A percentile compares a stretch with the other conserved stretches of the same genome.
phyloP scores from a whole-genome alignment of 2,888 invertebrate species.

The Lamproptera curius region DNA sequence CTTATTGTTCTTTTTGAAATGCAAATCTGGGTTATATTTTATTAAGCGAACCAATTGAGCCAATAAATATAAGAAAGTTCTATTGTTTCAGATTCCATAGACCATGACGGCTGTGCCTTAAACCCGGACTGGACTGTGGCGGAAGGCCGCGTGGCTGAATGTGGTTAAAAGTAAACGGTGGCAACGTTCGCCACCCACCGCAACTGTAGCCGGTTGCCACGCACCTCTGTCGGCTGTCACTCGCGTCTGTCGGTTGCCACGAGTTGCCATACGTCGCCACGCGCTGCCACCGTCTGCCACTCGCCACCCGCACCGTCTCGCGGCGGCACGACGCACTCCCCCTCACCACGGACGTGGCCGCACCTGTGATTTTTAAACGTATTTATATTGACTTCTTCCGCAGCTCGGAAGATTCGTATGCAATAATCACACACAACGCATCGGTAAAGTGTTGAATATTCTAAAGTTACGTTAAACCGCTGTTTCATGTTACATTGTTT shows the following conservation, averaged over 20 bases:
- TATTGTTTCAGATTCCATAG: slow-evolving; percentile 65
- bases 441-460: slow-evolving; percentile 71
- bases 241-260: slow-evolving; percentile 20
- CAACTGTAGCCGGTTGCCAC: slow-evolving; percentile 24
- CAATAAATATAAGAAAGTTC: too few species aligned
- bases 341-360: slow-evolving; percentile 28
- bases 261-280: slow-evolving; percentile 2
- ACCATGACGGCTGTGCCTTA: slow-evolving; percentile 74
- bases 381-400: slow-evolving; percentile 56
- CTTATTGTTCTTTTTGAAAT: too few species aligned
- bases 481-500: slow-evolving; percentile 42
- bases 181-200: slow-evolving; percentile 13
- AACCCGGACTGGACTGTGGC: slow-evolving; percentile 34
- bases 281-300: neutral
- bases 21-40: too few species aligned
- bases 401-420: slow-evolving; percentile 48
- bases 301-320: slow-evolving; percentile 2
- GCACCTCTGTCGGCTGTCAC: slow-evolving; percentile 13
- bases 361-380: slow-evolving; percentile 51
- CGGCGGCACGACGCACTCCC: slow-evolving; percentile 7
- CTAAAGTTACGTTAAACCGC: slow-evolving; percentile 58
- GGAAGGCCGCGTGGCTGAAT: slow-evolving; percentile 36
- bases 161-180: slow-evolving; percentile 8
- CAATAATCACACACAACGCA: slow-evolving; percentile 50
- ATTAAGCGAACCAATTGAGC: too few species aligned